Percentiles rank a stretch among this genome's conserved stretches.
phyloP scores from a whole-genome alignment of 2,888 invertebrate genomes.

The Epicampocera succincta region DNA sequence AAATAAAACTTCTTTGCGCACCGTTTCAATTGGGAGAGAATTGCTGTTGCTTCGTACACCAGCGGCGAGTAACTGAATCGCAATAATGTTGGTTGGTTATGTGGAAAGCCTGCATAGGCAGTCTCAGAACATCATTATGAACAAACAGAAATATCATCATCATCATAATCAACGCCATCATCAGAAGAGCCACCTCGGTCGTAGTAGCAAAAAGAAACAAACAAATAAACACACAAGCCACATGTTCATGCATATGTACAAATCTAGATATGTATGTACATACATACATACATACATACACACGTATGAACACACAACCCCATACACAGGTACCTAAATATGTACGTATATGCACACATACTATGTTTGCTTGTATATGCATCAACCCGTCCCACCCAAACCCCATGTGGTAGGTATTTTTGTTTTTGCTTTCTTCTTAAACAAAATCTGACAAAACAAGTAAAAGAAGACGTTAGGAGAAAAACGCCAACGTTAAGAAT shows the following conservation, averaged over 20 bases:
- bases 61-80: constrained; percentile 75
- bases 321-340: neutral
- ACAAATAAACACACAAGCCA: constrained; percentile 7
- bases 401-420: constrained; percentile 1
- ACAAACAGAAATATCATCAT: constrained; percentile 21
- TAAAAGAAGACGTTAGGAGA: neutral
- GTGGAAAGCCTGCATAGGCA: constrained; percentile 64
- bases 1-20: constrained; percentile 36
- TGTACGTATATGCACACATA: neutral
- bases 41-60: constrained; percentile 74
- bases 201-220: constrained; percentile 5
- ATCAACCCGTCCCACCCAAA: constrained; percentile 38
- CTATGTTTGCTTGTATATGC: neutral
- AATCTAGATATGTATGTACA: constrained; percentile 3
- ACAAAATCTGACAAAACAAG: neutral
- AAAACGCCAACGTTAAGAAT: constrained; percentile 61
- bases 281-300: neutral
- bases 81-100: constrained; percentile 47
- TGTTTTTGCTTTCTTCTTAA: constrained; percentile 12
- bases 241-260: neutral
- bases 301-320: neutral
- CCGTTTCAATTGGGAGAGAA: constrained; percentile 59
- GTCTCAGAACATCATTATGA: constrained; percentile 51
- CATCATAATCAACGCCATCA: constrained; percentile 45
- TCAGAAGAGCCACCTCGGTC: constrained; percentile 35